Percentiles rank a stretch among this genome's conserved stretches.
Conservation (phyloP, 92 coral and sea anemone species). For the Epizoanthus fatuus region DNA sequence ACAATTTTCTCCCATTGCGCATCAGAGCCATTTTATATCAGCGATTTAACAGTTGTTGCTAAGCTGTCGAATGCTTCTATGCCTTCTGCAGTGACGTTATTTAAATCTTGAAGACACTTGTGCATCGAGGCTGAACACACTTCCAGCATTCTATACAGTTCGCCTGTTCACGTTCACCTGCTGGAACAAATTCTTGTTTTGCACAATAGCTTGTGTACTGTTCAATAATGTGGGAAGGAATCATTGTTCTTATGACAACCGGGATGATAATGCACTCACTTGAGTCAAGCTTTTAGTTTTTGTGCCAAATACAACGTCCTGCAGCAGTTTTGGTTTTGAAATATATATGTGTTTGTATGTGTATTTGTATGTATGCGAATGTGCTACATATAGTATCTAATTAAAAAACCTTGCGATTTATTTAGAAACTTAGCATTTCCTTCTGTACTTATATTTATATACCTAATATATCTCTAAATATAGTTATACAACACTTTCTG, state of each 20-base stretch:
- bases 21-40: slow-evolving; percentile 21
- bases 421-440: no score
- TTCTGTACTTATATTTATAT: no score
- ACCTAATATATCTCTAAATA: no score
- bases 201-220: slow-evolving; percentile 52
- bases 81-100: slow-evolving; percentile 66
- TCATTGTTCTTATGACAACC: slow-evolving; percentile 60
- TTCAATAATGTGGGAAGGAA: slow-evolving; percentile 60
- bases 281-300: slow-evolving; percentile 59
- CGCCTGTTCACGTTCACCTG: slow-evolving; percentile 48
- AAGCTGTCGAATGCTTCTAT: slow-evolving; percentile 49
- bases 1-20: slow-evolving; percentile 28
- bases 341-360: slow-evolving; percentile 19
- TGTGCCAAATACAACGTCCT: slow-evolving; percentile 68
- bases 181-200: slow-evolving; percentile 57
- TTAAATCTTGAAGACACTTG: slow-evolving; percentile 70
- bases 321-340: slow-evolving; percentile 62
- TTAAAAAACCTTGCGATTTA: no score
- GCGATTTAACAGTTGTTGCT: slow-evolving; percentile 27
- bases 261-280: slow-evolving; percentile 69
- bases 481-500: no score
- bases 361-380: no score
- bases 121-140: slow-evolving; percentile 64
- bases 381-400: no score
- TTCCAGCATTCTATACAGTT: slow-evolving; percentile 56